These are phyloP conservation scores for Oncopodura yosiiana DNA, from an alignment of 1,140 invertebrate genomes.

Conservation along the genomic window DNA sequence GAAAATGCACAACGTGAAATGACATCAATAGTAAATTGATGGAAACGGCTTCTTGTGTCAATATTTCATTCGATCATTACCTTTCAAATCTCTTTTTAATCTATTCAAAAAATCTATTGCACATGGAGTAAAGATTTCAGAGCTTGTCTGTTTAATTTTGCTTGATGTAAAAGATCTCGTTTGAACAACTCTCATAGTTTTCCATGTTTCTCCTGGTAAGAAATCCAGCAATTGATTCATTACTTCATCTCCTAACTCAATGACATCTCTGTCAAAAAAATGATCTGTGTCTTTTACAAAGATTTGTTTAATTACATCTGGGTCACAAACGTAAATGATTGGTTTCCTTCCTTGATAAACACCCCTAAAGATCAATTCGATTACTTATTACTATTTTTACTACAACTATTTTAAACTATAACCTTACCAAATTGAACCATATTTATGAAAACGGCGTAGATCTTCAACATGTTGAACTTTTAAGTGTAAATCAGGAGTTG, in stretches of 20 bases:
- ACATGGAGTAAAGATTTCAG: neutral
- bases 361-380: neutral
- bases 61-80: neutral
- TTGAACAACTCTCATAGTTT: conserved; percentile 9
- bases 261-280: conserved; percentile 14
- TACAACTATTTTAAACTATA: neutral
- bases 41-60: conserved; percentile 3
- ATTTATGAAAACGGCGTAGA: conserved; percentile 15
- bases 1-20: conserved; percentile 1
- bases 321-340: conserved; percentile 10
- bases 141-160: conserved; percentile 21
- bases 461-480: conserved; percentile 8
- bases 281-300: conserved; percentile 19
- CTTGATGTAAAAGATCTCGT: conserved; percentile 12
- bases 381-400: neutral
- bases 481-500: conserved; percentile 8
- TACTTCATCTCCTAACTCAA: neutral
- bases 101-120: neutral
- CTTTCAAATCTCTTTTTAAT: neutral
- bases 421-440: conserved; percentile 14
- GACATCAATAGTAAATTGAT: conserved; percentile 3
- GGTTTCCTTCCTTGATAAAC: neutral
- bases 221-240: conserved; percentile 14
- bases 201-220: conserved; percentile 41
- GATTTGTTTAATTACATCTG: conserved; percentile 17